Conservation (phyloP, 2,888 invertebrate genomes). For the Clitarchus hookeri region DNA sequence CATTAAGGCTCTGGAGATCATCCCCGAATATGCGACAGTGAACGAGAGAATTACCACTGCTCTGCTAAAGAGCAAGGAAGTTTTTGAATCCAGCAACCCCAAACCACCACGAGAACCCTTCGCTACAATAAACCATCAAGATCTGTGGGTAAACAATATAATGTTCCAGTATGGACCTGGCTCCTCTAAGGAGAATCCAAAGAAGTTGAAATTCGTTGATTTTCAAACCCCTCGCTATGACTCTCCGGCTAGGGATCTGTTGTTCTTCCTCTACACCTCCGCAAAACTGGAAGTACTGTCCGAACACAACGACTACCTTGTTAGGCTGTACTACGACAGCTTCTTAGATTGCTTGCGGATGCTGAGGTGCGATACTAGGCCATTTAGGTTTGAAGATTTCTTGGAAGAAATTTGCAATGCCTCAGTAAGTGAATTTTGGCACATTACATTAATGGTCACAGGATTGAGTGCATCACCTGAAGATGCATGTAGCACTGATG, state of each 20-base stretch:
- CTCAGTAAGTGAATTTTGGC: neutral
- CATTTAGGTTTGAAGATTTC: conserved; percentile 35
- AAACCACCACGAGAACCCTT: conserved; percentile 47
- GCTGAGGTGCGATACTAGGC: conserved; percentile 48
- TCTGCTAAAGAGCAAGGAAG: conserved; percentile 48
- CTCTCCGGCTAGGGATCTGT: conserved; percentile 51
- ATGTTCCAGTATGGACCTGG: conserved; percentile 50
- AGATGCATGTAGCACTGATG: neutral
- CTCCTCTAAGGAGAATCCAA: conserved; percentile 37
- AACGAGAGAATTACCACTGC: conserved; percentile 46
- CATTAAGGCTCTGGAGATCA: neutral
- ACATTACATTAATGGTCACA: neutral
- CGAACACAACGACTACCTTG: conserved; percentile 49
- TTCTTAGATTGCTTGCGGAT: conserved; percentile 48
- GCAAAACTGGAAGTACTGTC: conserved; percentile 49
- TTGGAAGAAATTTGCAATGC: neutral
- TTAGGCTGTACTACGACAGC: conserved; percentile 50
- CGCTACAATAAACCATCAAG: conserved; percentile 52
- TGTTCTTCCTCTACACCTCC: conserved; percentile 53
- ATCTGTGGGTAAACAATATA: conserved; percentile 55
- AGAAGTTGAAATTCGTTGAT: conserved; percentile 53
- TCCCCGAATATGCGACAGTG: neutral
- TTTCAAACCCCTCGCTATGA: conserved; percentile 51
- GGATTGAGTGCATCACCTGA: neutral
- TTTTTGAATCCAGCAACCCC: conserved; percentile 41